phyloP scores from a whole-genome alignment of 2,888 invertebrate species.

The Ophion ventricosus region DNA sequence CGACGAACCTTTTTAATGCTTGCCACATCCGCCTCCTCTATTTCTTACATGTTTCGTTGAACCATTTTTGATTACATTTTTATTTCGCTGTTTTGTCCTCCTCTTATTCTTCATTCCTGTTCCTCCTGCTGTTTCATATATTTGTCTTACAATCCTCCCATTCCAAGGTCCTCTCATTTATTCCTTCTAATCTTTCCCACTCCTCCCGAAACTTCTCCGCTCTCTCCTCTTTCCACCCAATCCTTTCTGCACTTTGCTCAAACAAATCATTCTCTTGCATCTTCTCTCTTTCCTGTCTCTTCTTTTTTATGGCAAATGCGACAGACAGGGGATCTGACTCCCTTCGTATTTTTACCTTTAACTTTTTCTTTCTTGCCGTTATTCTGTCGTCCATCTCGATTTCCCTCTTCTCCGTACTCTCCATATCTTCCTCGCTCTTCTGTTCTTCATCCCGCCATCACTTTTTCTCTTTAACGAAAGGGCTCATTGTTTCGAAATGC shows the following conservation, averaged over 20 bases:
- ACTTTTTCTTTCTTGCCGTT: not conserved
- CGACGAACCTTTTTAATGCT: conserved; percentile 13
- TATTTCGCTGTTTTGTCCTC: not conserved
- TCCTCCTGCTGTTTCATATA: conserved; percentile 1
- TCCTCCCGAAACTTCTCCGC: conserved; percentile 1
- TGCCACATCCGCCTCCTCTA: conserved; percentile 19
- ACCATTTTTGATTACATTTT: conserved; percentile 5
- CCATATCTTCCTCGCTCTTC: no score
- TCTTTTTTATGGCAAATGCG: not conserved
- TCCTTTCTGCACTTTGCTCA: not conserved
- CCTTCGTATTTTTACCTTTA: conserved; percentile 16
- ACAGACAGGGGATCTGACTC: conserved; percentile 48
- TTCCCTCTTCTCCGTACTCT: not conserved
- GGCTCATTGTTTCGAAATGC: no score
- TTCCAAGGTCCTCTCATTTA: not conserved
- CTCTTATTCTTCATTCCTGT: not conserved
- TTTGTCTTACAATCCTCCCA: conserved; percentile 2
- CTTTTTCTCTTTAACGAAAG: no score
- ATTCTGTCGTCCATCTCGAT: not conserved
- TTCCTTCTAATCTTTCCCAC: not conserved
- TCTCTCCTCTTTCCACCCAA: conserved; percentile 14
- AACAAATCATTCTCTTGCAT: not conserved
- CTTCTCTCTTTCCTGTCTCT: not conserved
- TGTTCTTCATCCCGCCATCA: no score
- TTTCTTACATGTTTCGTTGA: conserved; percentile 16